Conservation (phyloP, 2,797 vertebrate genomes). For the Pogoniulus pusillus region DNA sequence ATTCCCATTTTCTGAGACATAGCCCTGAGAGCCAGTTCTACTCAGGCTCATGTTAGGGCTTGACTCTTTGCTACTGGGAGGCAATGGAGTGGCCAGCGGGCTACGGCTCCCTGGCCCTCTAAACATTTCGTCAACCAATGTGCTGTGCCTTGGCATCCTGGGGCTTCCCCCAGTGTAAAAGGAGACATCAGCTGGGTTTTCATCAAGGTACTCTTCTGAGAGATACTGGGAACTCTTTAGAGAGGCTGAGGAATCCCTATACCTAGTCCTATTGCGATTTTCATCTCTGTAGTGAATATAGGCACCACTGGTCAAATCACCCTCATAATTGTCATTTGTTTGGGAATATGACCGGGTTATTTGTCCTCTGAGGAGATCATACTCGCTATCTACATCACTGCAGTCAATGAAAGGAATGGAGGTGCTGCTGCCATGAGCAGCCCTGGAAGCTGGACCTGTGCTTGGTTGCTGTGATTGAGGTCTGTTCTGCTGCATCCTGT, state of each 20-base stretch:
- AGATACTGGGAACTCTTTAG: constrained; percentile 72
- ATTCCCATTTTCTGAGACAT: constrained; percentile 83
- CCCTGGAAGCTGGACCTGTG: constrained; percentile 92
- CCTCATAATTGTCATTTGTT: constrained; percentile 83
- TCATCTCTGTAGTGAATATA: constrained; percentile 78
- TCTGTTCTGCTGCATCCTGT: constrained; percentile 75
- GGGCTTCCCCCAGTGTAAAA: constrained; percentile 79
- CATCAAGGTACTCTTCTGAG: constrained; percentile 79
- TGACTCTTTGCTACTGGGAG: constrained; percentile 76
- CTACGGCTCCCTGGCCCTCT: constrained; percentile 72
- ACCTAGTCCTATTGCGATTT: constrained; percentile 68
- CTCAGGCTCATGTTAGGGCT: constrained; percentile 78
- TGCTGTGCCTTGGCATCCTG: constrained; percentile 79
- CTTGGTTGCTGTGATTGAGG: constrained; percentile 83
- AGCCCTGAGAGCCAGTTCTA: constrained; percentile 76
- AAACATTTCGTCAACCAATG: constrained; percentile 79
- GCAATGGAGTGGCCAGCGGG: constrained; percentile 72
- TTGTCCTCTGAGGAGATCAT: constrained; percentile 80
- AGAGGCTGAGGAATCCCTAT: constrained; percentile 78
- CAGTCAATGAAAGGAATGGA: constrained; percentile 89
- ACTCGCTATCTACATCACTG: constrained; percentile 88
- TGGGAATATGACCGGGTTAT: constrained; percentile 80
- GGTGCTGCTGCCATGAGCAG: constrained; percentile 83
- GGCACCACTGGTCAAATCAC: constrained; percentile 76
- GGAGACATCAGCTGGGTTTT: constrained; percentile 75